Conservation (phyloP, 2,797 vertebrate genomes). For the Chelon auratus region DNA sequence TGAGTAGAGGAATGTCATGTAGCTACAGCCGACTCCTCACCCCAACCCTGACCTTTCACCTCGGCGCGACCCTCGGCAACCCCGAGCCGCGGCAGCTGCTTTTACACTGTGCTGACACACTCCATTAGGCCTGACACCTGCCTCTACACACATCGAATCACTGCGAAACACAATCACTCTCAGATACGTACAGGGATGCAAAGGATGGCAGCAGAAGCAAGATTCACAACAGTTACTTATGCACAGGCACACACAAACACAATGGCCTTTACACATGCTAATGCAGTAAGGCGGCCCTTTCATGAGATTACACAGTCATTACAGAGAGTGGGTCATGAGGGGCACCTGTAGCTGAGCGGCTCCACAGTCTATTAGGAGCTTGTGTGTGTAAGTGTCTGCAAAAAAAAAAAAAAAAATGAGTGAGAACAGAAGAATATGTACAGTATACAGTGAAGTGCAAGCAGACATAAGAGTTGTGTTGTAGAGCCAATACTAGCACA, state of each 20-base stretch:
- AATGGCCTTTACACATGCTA: constrained; percentile 80
- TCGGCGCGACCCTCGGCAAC: constrained; percentile 50
- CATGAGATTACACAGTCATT: constrained; percentile 82
- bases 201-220: constrained; percentile 47
- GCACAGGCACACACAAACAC: constrained; percentile 59
- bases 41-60: constrained; percentile 66
- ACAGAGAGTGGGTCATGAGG: constrained; percentile 73
- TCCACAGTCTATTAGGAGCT: constrained; percentile 56
- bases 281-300: constrained; percentile 71
- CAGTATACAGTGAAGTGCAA: constrained; percentile 38
- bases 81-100: constrained; percentile 66
- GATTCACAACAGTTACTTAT: constrained; percentile 57
- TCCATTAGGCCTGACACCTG: constrained; percentile 78
- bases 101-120: constrained; percentile 69
- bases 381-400: constrained; percentile 9
- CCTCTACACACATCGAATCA: constrained; percentile 44
- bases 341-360: constrained; percentile 75
- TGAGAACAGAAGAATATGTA: constrained; percentile 28
- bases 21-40: constrained; percentile 71
- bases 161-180: constrained; percentile 19
- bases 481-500: constrained; percentile 50
- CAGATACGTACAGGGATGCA: constrained; percentile 27
- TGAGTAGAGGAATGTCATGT: constrained; percentile 78
- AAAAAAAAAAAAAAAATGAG: background rate
- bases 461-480: constrained; percentile 41